phyloP scores from a whole-genome alignment of 1,140 invertebrate genomes.

The Drosophila truncata region DNA sequence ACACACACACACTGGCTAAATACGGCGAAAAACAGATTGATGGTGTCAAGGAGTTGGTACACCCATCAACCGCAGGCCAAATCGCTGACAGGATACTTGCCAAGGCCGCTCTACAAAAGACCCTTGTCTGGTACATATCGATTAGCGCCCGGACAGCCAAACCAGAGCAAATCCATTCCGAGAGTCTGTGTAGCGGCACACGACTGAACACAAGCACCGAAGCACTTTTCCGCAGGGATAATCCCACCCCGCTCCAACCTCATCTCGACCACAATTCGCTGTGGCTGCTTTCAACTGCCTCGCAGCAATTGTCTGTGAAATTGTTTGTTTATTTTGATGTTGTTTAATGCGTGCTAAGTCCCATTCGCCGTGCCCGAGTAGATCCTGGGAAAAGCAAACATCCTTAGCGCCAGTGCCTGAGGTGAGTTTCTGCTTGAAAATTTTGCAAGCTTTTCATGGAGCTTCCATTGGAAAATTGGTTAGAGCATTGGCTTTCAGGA shows the following conservation, averaged over 20 bases:
- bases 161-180: constrained; percentile 67
- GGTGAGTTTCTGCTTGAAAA: constrained; percentile 50
- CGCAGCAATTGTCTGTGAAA: constrained; percentile 79
- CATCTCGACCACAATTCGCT: constrained; percentile 63
- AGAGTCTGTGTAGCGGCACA: constrained; percentile 52
- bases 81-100: constrained; percentile 24
- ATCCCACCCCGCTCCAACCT: constrained; percentile 57
- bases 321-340: constrained; percentile 83
- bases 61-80: constrained; percentile 45
- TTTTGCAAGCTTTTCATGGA: constrained; percentile 46
- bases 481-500: constrained; percentile 7
- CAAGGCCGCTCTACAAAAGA: constrained; percentile 16
- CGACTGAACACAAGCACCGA: constrained; percentile 37
- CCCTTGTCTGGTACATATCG: constrained; percentile 74
- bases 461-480: constrained; percentile 34
- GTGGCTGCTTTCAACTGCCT: constrained; percentile 55
- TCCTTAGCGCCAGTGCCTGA: constrained; percentile 20
- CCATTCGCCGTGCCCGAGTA: constrained; percentile 33
- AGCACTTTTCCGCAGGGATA: constrained; percentile 65
- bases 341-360: constrained; percentile 78
- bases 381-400: constrained; percentile 79
- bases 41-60: constrained; percentile 64
- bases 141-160: constrained; percentile 69
- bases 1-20: constrained; percentile 30
- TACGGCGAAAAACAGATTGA: constrained; percentile 66